These are phyloP conservation scores for Artibeus lituratus DNA, from an alignment of 2,797 vertebrate species.

Conservation along the genomic window DNA sequence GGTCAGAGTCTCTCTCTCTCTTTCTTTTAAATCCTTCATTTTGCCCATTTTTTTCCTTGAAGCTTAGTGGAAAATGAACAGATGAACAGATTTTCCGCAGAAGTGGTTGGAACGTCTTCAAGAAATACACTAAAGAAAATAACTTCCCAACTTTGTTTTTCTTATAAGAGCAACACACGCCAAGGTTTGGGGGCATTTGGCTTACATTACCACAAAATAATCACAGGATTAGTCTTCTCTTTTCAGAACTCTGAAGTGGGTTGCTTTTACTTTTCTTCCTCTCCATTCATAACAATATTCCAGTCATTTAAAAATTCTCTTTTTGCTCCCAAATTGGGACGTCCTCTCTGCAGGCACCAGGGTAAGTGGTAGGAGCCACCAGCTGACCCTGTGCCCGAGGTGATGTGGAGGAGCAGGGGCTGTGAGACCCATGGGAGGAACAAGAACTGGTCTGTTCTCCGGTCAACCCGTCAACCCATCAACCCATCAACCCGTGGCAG, in stretches of 20 bases:
- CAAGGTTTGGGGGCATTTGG: background rate
- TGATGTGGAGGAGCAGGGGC: too few relatives aligned
- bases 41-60: background rate
- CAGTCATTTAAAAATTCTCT: background rate
- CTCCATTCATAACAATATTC: too few relatives aligned
- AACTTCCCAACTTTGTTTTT: background rate
- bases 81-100: background rate
- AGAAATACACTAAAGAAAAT: background rate
- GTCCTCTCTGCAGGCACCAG: background rate
- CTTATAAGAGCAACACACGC: background rate
- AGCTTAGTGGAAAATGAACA: background rate
- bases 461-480: too few relatives aligned
- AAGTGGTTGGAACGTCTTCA: background rate
- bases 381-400: too few relatives aligned
- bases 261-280: too few relatives aligned
- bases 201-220: too few relatives aligned
- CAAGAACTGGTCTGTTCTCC: background rate
- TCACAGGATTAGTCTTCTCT: too few relatives aligned
- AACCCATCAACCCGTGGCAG: fast-evolving
- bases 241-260: too few relatives aligned
- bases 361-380: fast-evolving
- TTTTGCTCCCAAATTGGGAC: background rate
- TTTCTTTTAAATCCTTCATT: background rate
- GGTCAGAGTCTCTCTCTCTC: background rate
- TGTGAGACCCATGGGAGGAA: fast-evolving